These are phyloP conservation scores for Aphaenogaster ashmeadi DNA, from an alignment of 1,140 invertebrate genomes.

Conservation along the genomic window DNA sequence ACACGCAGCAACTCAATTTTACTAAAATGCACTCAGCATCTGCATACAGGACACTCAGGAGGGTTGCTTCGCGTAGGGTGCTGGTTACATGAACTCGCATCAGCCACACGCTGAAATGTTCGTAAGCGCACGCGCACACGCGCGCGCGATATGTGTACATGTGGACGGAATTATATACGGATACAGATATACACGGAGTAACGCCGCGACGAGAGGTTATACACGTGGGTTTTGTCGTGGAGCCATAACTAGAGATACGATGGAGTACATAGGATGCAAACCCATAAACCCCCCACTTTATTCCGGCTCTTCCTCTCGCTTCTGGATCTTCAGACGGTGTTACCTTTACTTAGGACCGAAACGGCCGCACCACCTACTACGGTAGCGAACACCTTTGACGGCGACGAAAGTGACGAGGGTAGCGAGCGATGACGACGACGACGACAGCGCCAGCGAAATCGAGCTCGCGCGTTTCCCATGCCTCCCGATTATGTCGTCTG, in stretches of 20 bases:
- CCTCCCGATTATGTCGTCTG: constrained; percentile 73
- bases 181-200: constrained; percentile 44
- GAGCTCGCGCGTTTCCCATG: constrained; percentile 51
- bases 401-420: constrained; percentile 73
- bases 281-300: constrained; percentile 85
- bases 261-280: constrained; percentile 86
- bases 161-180: constrained; percentile 6
- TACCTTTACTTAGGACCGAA: constrained; percentile 77
- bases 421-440: constrained; percentile 67
- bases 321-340: constrained; percentile 71
- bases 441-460: constrained; percentile 71
- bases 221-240: constrained; percentile 81
- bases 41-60: constrained; percentile 54
- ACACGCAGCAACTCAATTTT: constrained; percentile 80
- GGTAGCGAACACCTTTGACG: constrained; percentile 66
- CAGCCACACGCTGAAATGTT: constrained; percentile 28
- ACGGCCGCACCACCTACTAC: constrained; percentile 73
- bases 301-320: constrained; percentile 61
- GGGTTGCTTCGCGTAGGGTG: constrained; percentile 16
- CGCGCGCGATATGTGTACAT: background rate
- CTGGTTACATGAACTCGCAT: constrained; percentile 31
- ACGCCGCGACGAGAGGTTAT: constrained; percentile 66
- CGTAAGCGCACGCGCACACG: constrained; percentile 10
- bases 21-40: constrained; percentile 77
- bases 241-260: constrained; percentile 85